Percentiles rank a stretch among this genome's conserved stretches.
Conservation (phyloP, 30 jellyfish, hydroid and myxozoan genomes). For the Pseudorhiza aurosa region DNA sequence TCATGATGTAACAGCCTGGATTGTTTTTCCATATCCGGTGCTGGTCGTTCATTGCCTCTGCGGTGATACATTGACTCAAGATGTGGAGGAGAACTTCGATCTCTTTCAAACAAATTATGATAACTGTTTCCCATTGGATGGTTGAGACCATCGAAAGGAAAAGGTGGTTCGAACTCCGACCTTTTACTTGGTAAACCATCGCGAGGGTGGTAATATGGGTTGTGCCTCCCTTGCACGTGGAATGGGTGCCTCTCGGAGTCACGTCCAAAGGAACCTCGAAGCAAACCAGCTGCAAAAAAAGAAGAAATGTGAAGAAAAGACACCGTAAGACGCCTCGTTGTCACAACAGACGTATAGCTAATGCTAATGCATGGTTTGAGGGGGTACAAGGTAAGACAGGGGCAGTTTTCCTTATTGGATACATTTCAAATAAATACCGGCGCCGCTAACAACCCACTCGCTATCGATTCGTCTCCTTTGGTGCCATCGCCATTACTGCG, state of each 20-base stretch:
- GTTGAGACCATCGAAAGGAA: constrained; percentile 33
- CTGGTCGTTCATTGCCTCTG: constrained; percentile 47
- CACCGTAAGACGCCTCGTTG: no score
- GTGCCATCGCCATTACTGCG: no score
- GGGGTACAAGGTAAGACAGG: no score
- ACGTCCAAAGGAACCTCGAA: constrained; percentile 41
- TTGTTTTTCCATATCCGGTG: constrained; percentile 41
- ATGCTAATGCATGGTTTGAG: no score
- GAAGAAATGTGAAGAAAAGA: no score
- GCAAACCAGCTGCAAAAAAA: constrained; percentile 16
- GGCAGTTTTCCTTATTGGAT: no score
- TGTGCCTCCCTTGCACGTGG: constrained; percentile 55
- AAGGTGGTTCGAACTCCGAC: constrained; percentile 56
- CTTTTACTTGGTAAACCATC: constrained; percentile 44
- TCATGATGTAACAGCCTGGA: constrained; percentile 45
- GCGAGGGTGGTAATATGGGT: constrained; percentile 53
- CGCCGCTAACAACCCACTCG: no score
- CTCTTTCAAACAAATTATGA: constrained; percentile 60
- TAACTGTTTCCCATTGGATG: constrained; percentile 35
- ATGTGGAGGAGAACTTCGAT: constrained; percentile 74
- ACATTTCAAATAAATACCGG: no score
- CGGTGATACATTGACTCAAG: constrained; percentile 60
- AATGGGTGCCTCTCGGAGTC: constrained; percentile 57
- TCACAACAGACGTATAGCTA: no score
- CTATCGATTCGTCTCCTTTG: no score